phyloP scores from a whole-genome alignment of 2,113 vertebrate genomes.

The Varanus komodoensis region DNA sequence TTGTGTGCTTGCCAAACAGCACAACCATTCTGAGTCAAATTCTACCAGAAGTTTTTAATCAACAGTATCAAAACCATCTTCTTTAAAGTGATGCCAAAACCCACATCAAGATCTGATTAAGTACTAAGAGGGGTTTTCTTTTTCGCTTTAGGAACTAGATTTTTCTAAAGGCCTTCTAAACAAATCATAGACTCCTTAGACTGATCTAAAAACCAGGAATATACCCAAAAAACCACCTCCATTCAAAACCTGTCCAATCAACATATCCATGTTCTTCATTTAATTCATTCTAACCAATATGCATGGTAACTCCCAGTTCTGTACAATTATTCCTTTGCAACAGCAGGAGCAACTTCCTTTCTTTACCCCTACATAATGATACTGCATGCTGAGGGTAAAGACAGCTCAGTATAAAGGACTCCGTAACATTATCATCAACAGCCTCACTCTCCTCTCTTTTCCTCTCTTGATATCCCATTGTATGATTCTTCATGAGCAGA shows the following conservation, averaged over 20 bases:
- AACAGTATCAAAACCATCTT: constrained; percentile 78
- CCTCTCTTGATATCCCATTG: neutral
- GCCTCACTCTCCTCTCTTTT: neutral
- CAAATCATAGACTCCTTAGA: constrained; percentile 11
- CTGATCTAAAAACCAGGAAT: constrained; percentile 1
- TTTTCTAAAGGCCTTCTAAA: constrained; percentile 45
- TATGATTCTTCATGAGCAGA: neutral
- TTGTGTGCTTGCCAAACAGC: constrained; percentile 78
- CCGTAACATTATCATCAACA: neutral
- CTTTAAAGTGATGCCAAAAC: constrained; percentile 80
- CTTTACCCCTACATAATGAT: neutral
- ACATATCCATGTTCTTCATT: neutral
- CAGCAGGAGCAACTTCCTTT: neutral
- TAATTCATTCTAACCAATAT: neutral
- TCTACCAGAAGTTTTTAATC: constrained; percentile 79
- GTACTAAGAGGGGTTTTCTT: constrained; percentile 71
- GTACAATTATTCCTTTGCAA: neutral
- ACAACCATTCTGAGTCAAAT: constrained; percentile 81
- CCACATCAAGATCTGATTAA: constrained; percentile 81
- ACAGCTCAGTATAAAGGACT: neutral
- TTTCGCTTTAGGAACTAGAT: constrained; percentile 71
- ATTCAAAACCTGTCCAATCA: neutral
- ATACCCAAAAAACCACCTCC: neutral
- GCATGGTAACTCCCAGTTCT: neutral
- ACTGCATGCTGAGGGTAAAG: too few species aligned